These are phyloP conservation scores for Hyaena hyaena DNA, from an alignment of 2,113 vertebrate species.

Conservation along the genomic window DNA sequence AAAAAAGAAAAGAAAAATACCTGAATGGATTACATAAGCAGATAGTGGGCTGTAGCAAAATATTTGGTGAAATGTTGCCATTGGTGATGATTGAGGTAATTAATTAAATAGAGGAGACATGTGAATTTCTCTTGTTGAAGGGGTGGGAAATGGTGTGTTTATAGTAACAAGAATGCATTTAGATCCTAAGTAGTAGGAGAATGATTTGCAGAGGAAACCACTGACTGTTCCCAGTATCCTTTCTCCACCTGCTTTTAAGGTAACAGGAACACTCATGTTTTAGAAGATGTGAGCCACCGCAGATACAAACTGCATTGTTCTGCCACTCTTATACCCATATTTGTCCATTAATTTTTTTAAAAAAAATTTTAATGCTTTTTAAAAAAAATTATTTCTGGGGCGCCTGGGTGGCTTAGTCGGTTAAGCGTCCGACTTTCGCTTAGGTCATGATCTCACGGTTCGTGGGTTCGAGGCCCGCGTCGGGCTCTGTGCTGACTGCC, in stretches of 20 bases:
- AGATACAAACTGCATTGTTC: not conserved
- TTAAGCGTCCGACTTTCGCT: too few species aligned
- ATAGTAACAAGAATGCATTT: not conserved
- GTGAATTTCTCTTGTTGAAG: not conserved
- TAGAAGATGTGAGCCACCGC: not conserved
- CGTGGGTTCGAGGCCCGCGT: too few species aligned
- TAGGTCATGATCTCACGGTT: too few species aligned
- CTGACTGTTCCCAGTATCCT: not conserved
- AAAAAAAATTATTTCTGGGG: too few species aligned
- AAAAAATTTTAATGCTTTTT: too few species aligned
- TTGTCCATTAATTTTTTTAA: too few species aligned
- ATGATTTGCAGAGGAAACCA: not conserved
- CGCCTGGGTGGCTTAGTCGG: too few species aligned
- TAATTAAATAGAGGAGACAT: not conserved
- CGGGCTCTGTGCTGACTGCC: too few species aligned
- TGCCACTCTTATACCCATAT: not conserved
- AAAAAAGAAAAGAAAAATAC: not conserved
- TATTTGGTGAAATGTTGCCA: not conserved
- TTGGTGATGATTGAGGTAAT: not conserved
- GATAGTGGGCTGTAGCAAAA: not conserved
- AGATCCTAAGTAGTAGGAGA: not conserved
- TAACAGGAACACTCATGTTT: not conserved
- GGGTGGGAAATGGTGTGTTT: too few species aligned
- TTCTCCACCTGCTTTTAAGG: not conserved
- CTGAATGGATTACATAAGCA: not conserved